A percentile compares a stretch with the other conserved stretches of the same genome.
These are phyloP conservation scores for Saguinus midas DNA, from an alignment of 2,113 vertebrate species.

Conservation along the genomic window DNA sequence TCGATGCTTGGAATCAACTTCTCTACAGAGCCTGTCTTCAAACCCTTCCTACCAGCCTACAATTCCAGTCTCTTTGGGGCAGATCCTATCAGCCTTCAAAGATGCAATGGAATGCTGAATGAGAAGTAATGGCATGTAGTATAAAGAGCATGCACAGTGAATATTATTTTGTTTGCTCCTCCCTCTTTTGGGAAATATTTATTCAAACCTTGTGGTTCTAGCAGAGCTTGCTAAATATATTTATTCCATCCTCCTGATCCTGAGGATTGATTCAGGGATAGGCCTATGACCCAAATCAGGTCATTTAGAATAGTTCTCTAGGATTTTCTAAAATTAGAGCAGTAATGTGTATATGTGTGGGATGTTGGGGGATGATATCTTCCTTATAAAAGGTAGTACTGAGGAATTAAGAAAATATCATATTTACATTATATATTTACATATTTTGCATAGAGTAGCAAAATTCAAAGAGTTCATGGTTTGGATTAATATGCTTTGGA, in stretches of 20 bases:
- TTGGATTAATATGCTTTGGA: background rate
- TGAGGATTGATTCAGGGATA: background rate
- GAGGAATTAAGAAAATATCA: background rate
- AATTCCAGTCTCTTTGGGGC: background rate
- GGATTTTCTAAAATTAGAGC: slow-evolving; percentile 2
- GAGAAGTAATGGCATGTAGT: background rate
- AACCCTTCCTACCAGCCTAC: background rate
- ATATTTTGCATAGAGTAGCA: slow-evolving; percentile 5
- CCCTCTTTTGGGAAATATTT: background rate
- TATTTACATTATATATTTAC: background rate
- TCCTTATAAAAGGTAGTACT: background rate
- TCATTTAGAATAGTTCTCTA: slow-evolving; percentile 16
- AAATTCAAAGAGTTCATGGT: background rate
- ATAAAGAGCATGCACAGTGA: background rate
- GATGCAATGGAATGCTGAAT: background rate
- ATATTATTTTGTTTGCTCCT: background rate
- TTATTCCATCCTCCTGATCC: background rate
- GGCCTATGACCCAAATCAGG: background rate
- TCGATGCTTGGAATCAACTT: background rate
- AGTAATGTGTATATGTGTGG: background rate
- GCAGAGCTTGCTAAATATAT: background rate
- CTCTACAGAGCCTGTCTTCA: background rate
- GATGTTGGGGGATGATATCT: no score
- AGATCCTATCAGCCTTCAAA: background rate
- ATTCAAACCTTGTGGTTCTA: slow-evolving; percentile 19